Evolutionary conservation across 1,140 invertebrate species (phyloP).

Genomic region (Drosophila ohnishii): DNA sequence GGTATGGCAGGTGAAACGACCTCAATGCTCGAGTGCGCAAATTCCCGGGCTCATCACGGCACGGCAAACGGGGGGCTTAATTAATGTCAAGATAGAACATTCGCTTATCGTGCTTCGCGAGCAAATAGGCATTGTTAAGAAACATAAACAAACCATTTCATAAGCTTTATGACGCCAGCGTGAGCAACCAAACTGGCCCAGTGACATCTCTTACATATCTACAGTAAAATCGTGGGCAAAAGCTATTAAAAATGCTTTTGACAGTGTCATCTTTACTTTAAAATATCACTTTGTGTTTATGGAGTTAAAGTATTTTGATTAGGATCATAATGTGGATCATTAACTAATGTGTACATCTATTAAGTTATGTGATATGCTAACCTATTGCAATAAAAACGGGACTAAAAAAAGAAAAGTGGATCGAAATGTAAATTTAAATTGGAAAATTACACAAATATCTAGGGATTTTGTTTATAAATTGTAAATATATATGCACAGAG

Average conservation of each 20-base stretch:
- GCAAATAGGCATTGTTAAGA: conserved; percentile 66
- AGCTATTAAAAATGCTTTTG: neutral
- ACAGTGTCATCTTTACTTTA: conserved; percentile 7
- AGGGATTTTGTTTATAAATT: neutral
- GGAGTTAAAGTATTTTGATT: neutral
- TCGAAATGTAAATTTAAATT: neutral
- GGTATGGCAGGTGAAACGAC: conserved; percentile 45
- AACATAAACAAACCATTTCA: conserved; percentile 66
- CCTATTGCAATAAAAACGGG: neutral
- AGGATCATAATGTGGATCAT: conserved; percentile 3
- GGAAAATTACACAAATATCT: neutral
- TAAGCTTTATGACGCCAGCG: conserved; percentile 47
- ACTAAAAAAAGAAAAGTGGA: neutral
- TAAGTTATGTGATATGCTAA: neutral
- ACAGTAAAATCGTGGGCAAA: neutral
- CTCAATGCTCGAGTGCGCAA: conserved; percentile 45
- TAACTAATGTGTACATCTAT: conserved; percentile 2
- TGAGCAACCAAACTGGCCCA: conserved; percentile 15
- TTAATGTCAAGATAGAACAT: conserved; percentile 61
- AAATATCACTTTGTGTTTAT: conserved; percentile 3
- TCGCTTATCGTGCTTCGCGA: conserved; percentile 52
- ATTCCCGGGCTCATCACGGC: conserved; percentile 32
- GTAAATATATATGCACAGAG: too few relatives aligned
- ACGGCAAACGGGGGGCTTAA: conserved; percentile 15
- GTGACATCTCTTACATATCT: conserved; percentile 5